phyloP scores from a whole-genome alignment of 2,113 vertebrate species.

The Hypanus sabinus region DNA sequence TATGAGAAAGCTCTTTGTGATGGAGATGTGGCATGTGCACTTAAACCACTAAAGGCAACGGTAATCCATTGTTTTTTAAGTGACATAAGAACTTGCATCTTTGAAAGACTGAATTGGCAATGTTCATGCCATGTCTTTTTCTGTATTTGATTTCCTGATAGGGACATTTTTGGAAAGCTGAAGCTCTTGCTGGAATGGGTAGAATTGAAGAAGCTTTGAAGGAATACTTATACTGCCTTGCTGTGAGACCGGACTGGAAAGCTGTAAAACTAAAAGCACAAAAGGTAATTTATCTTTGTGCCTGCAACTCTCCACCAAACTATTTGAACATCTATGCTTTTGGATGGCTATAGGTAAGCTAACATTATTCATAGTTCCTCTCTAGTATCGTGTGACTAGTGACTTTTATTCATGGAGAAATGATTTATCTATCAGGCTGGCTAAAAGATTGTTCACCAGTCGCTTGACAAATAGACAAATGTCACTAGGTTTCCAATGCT shows the following conservation, averaged over 20 bases:
- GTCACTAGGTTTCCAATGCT: background rate
- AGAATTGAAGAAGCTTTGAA: conserved; percentile 76
- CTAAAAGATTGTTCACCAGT: background rate
- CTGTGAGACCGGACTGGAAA: conserved; percentile 79
- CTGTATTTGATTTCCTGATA: conserved; percentile 48
- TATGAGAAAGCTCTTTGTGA: conserved; percentile 71
- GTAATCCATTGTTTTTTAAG: conserved; percentile 48
- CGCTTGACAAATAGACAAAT: background rate
- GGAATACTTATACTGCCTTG: conserved; percentile 78
- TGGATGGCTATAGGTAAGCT: background rate
- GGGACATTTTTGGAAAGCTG: conserved; percentile 78
- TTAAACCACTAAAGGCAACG: conserved; percentile 68
- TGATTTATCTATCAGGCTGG: background rate
- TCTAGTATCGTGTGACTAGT: background rate
- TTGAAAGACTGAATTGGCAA: background rate
- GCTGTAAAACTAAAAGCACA: conserved; percentile 78
- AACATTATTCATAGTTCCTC: too few relatives aligned
- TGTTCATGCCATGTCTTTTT: conserved; percentile 34
- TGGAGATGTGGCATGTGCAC: conserved; percentile 57
- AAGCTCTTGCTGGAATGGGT: conserved; percentile 66
- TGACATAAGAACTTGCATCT: background rate
- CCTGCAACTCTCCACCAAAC: too few relatives aligned
- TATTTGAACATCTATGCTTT: background rate
- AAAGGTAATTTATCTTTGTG: conserved; percentile 60
- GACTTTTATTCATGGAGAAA: background rate